A percentile compares a stretch with the other conserved stretches of the same genome.
Conservation (phyloP, 2,888 invertebrate genomes). For the Trachelus stipa region DNA sequence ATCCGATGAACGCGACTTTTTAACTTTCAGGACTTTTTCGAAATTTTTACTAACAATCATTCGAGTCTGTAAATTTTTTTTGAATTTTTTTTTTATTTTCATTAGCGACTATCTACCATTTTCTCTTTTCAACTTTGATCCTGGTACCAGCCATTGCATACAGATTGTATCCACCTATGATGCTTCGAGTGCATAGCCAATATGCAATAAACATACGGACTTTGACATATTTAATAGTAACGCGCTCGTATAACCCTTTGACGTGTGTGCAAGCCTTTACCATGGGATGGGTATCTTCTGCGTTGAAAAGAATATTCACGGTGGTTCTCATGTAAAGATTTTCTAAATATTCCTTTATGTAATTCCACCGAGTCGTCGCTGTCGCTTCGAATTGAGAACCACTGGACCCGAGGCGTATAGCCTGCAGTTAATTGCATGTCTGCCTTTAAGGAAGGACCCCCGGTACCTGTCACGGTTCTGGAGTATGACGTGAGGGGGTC, state of each 20-base stretch:
- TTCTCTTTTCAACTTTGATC: not conserved
- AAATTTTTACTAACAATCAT: too few species aligned
- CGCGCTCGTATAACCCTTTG: conserved; percentile 64
- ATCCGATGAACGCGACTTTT: too few species aligned
- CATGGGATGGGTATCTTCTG: conserved; percentile 40
- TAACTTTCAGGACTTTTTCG: too few species aligned
- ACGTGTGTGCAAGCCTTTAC: conserved; percentile 63
- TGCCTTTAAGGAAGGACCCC: conserved; percentile 58
- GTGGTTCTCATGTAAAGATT: not conserved
- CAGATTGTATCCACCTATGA: not conserved
- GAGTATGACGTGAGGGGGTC: not conserved
- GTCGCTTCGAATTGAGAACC: conserved; percentile 11
- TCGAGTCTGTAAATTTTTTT: too few species aligned
- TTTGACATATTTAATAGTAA: conserved; percentile 66
- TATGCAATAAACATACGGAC: conserved; percentile 65
- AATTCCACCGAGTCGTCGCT: not conserved
- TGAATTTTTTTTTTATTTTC: too few species aligned
- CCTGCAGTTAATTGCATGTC: conserved; percentile 64
- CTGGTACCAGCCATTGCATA: not conserved
- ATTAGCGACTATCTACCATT: too few species aligned
- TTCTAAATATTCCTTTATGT: not conserved
- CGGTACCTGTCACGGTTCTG: not conserved
- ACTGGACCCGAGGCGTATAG: conserved; percentile 48
- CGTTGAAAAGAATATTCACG: not conserved
- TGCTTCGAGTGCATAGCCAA: conserved; percentile 41